phyloP scores from a whole-genome alignment of 2,113 vertebrate species.

The Macquaria australasica region DNA sequence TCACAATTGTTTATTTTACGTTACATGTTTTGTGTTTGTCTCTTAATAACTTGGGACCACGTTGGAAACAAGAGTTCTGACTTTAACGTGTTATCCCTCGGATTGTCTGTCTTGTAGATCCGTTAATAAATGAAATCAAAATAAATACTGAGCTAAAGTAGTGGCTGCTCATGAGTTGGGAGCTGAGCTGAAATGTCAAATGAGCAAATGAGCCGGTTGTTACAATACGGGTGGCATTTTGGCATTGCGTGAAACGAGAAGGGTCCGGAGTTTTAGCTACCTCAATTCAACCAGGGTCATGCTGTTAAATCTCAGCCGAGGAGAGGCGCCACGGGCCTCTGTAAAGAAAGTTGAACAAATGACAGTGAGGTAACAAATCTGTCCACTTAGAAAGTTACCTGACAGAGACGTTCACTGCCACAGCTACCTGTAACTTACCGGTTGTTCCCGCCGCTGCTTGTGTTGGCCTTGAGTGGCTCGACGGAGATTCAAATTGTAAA shows the following conservation, averaged over 20 bases:
- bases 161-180: not conserved
- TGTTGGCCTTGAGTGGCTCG: not conserved
- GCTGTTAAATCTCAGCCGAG: constrained; percentile 48
- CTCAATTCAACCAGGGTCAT: constrained; percentile 69
- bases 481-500: not conserved
- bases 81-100: not conserved
- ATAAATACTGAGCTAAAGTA: not conserved
- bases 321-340: constrained; percentile 15
- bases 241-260: not conserved
- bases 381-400: not conserved
- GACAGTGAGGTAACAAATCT: not conserved
- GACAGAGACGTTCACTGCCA: not conserved
- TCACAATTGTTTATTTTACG: not conserved
- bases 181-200: not conserved
- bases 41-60: too few species aligned
- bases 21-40: not conserved
- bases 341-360: not conserved
- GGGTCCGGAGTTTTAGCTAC: constrained; percentile 7
- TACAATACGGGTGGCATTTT: not conserved
- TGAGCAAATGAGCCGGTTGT: not conserved
- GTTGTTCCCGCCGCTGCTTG: not conserved
- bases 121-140: not conserved
- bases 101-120: not conserved
- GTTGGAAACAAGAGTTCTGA: not conserved
- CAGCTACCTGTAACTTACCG: constrained; percentile 39